Evolutionary conservation across 1,140 invertebrate species (phyloP).

Genomic region (Maconellicoccus hirsutus): DNA sequence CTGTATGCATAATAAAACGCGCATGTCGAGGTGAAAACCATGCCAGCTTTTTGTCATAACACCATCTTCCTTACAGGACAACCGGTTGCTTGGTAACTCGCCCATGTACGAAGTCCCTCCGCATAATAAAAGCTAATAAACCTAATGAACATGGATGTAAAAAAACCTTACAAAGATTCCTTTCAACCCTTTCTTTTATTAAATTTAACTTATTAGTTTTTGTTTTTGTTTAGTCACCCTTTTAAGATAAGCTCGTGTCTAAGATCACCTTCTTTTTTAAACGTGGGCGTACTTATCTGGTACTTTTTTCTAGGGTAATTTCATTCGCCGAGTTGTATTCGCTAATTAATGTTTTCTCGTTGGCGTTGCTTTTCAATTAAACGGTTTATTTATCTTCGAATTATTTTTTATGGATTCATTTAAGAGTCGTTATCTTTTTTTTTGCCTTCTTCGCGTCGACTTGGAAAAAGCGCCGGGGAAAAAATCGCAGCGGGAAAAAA

Average conservation of each 20-base stretch:
- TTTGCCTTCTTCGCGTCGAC: background rate
- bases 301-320: background rate
- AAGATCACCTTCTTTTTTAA: background rate
- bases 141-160: background rate
- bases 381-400: background rate
- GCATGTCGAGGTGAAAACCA: background rate
- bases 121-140: too few relatives aligned
- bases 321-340: background rate
- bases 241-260: background rate
- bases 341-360: background rate
- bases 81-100: too few relatives aligned
- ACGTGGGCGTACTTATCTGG: background rate
- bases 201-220: background rate
- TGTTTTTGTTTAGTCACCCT: constrained; percentile 8
- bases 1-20: background rate
- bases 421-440: background rate
- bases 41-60: background rate
- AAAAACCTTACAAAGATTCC: background rate
- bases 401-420: background rate
- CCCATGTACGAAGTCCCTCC: too few relatives aligned
- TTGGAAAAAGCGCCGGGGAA: background rate
- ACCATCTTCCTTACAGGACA: background rate
- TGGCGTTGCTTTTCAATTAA: background rate
- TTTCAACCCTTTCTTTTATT: background rate
- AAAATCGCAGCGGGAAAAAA: background rate